Evolutionary conservation across 2,797 vertebrate species (phyloP), one percentile per base, ranked within the genome.

Genomic region (Manis pentadactyla): DNA sequence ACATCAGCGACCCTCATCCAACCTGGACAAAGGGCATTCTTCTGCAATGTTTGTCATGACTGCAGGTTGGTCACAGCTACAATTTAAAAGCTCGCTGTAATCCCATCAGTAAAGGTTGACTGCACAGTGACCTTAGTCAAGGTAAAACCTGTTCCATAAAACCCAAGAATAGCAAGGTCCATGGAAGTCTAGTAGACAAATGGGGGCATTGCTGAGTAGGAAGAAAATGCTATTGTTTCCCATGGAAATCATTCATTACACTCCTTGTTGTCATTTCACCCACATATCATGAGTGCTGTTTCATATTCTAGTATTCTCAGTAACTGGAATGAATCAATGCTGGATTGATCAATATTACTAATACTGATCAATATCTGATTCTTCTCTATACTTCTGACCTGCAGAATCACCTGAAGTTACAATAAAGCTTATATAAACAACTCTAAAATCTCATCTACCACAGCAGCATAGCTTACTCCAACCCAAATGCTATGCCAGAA

Each of bases 1-100:
- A 93, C 39, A 59, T 78, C 34, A 88, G 11, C 34, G 81, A 7
- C 31, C 49, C 42, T 93, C 93, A 82, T 57, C 63, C 92, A 71
- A 87, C 37, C 49, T 85, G 42, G 79, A 92, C 82, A 92, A 93
- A 94, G 79, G 68, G 53, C 39, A 86, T 91, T 81, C 71, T 85
- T 95, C 68, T 34, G 34, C 1, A 46, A 78, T 46, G 37, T 93
- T 79, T 91, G 64, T 77, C 95, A 78, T 78, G 73, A 82, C 3
- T 87, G 31, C 63, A 90, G 49, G 53, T 34, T 93, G 39, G 81
- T 66, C 53, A 92, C 74, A 96, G 61, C 74, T 87, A 51, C 61
- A 25, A 39, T 15, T 27, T 61, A 82, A 69, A 88, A 81, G 31
- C 87, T 92, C 77, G 42, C 73, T 49, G 23, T 88, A 89, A 93